Evolutionary conservation across 2,888 invertebrate species (phyloP), one percentile per base, ranked within the genome.

Genomic region (Celastrina argiolus): DNA sequence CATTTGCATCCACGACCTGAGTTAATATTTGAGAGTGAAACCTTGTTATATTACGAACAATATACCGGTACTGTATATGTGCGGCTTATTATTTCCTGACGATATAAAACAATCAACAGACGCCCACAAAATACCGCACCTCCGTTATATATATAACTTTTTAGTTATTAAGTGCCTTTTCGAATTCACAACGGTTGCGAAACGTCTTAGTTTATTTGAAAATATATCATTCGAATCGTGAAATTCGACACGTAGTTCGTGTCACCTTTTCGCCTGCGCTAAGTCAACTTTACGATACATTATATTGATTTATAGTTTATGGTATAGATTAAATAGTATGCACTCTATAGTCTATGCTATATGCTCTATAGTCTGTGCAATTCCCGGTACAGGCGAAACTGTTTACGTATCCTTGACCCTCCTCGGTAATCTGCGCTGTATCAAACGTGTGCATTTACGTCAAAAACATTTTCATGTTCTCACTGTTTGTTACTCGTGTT

Each of bases 391-490:
- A 26, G 5, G 22, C 51, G 22, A 51, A 31, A 51, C 51, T 51
- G 51, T 51, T 51, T 51, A 26, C 51, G 22, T 26, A 18, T 26
- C 51, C 51, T 51, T 51, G 51, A 26, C 51, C 51, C 22, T 51
- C 26, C 51, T 51, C 22, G 51, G 51, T 51, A 51, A 51, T 22
- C 51, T 51, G 51, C 51, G 51, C 22, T 12, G 51, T 51, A 51
- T 51, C 51, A 51, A 14, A 22, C 51, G 51, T 22, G 22, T 51
- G 51, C 22, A 51, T 51, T 51, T 51, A 51, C 51, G 51, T 51
- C 51, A 51, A 51, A 18, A 36, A 12, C 36, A 36, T 36, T 36
- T 51, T 51, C 51, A 18, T 8, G 18, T 51, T 51, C 16, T 1
- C 14, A 18, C 7, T 26, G 51, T 51, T 8, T 51, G 26, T 26